Evolutionary conservation across 2,888 invertebrate genomes (phyloP).

Genomic region (Sinhomidia bicolor): DNA sequence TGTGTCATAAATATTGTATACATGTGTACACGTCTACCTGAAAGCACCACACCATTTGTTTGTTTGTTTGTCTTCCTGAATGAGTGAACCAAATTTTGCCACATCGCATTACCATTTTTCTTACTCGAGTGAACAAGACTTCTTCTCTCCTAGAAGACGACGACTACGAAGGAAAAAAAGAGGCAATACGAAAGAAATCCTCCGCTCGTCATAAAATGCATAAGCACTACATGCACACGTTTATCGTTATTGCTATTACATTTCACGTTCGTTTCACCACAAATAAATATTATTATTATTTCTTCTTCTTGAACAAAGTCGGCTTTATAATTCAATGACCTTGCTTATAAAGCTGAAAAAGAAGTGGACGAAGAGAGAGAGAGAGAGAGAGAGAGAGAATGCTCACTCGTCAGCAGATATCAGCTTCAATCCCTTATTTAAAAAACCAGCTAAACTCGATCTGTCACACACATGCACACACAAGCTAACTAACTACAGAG

Average conservation of each 20-base stretch:
- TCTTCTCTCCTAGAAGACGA: conserved; percentile 1
- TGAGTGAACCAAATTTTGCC: conserved; percentile 23
- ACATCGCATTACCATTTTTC: conserved; percentile 41
- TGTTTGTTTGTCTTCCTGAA: conserved; percentile 47
- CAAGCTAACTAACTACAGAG: conserved; percentile 1
- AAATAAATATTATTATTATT: neutral
- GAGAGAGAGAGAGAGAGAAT: too few relatives aligned
- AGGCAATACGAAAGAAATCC: neutral
- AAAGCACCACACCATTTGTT: conserved; percentile 25
- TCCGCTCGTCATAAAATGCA: neutral
- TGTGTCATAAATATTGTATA: conserved; percentile 26
- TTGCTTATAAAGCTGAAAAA: conserved; percentile 56
- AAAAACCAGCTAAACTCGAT: conserved; percentile 72
- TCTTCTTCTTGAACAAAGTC: too few relatives aligned
- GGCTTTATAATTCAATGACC: conserved; percentile 70
- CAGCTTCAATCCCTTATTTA: conserved; percentile 1
- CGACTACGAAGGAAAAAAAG: neutral
- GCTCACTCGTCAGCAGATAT: too few relatives aligned
- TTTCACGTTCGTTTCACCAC: neutral
- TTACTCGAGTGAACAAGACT: neutral
- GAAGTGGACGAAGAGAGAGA: too few relatives aligned
- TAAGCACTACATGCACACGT: conserved; percentile 9
- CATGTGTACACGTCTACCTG: conserved; percentile 15
- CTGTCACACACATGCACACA: conserved; percentile 37
- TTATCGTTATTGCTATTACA: conserved; percentile 29